These are phyloP conservation scores for Picus viridis DNA, from an alignment of 2,797 vertebrate genomes.

Conservation along the genomic window DNA sequence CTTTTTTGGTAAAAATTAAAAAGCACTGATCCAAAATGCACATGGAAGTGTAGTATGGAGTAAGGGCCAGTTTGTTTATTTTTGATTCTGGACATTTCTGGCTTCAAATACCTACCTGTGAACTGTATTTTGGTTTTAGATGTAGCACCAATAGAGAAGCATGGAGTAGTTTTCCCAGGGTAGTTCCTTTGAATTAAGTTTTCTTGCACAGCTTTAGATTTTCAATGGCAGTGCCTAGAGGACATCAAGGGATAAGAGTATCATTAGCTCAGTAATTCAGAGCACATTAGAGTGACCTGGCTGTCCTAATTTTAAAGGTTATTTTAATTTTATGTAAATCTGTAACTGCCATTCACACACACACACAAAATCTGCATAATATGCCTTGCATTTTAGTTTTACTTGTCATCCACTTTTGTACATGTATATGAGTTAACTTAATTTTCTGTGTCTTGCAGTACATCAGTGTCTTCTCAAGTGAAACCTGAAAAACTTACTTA, in stretches of 20 bases:
- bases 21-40: background rate
- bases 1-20: background rate
- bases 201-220: constrained; percentile 12
- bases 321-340: constrained; percentile 66
- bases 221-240: constrained; percentile 13
- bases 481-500: constrained; percentile 28
- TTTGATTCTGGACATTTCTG: background rate
- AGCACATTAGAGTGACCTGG: constrained; percentile 49
- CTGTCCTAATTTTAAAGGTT: constrained; percentile 59
- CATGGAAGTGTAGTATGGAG: background rate
- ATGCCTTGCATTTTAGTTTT: constrained; percentile 45
- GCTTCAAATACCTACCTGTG: background rate
- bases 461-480: background rate
- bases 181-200: background rate
- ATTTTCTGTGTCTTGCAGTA: constrained; percentile 12
- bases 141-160: background rate
- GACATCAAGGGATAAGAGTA: constrained; percentile 19
- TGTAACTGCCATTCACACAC: constrained; percentile 11
- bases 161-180: background rate
- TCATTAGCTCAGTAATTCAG: constrained; percentile 66
- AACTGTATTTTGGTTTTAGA: background rate
- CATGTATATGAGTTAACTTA: constrained; percentile 8
- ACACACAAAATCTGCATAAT: background rate
- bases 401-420: constrained; percentile 29
- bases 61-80: background rate